These are phyloP conservation scores for Aphaenogaster floridana DNA, from an alignment of 1,140 invertebrate species.

Conservation along the genomic window DNA sequence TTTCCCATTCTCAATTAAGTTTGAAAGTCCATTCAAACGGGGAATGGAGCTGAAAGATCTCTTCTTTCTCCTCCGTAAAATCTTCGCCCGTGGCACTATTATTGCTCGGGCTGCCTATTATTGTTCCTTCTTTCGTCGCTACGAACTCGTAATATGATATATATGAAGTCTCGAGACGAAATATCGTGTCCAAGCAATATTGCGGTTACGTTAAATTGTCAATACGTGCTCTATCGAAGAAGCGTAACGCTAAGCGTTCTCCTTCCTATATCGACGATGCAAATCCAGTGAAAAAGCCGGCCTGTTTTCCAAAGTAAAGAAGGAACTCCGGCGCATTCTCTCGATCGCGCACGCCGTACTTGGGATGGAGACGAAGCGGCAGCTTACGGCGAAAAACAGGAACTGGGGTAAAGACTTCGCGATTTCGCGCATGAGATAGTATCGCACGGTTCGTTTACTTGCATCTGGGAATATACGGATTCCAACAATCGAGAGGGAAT, in stretches of 20 bases:
- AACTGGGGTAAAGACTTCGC: conserved; percentile 71
- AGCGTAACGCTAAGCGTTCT: background rate
- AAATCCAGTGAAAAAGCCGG: conserved; percentile 38
- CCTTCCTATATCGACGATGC: conserved; percentile 5
- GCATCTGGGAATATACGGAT: conserved; percentile 69
- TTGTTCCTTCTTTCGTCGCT: conserved; percentile 24
- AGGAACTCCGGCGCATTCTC: conserved; percentile 3
- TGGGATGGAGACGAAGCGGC: conserved; percentile 16
- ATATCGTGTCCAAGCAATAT: conserved; percentile 37
- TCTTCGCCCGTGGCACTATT: conserved; percentile 43
- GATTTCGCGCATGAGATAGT: conserved; percentile 73
- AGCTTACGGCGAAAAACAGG: conserved; percentile 68
- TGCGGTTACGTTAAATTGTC: conserved; percentile 45
- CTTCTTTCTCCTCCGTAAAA: conserved; percentile 48
- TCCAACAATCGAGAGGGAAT: conserved; percentile 46
- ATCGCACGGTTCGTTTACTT: conserved; percentile 73
- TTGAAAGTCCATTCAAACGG: conserved; percentile 62
- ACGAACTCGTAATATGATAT: conserved; percentile 35
- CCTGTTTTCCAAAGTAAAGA: conserved; percentile 27
- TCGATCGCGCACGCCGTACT: conserved; percentile 30
- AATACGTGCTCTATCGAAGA: conserved; percentile 55
- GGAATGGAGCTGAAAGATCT: conserved; percentile 46
- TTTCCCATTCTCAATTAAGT: conserved; percentile 63
- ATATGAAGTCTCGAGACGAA: conserved; percentile 5
- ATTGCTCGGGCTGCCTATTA: conserved; percentile 54